These are phyloP conservation scores for Cheumatopsyche charites DNA, from an alignment of 1,140 invertebrate genomes.

Conservation along the genomic window DNA sequence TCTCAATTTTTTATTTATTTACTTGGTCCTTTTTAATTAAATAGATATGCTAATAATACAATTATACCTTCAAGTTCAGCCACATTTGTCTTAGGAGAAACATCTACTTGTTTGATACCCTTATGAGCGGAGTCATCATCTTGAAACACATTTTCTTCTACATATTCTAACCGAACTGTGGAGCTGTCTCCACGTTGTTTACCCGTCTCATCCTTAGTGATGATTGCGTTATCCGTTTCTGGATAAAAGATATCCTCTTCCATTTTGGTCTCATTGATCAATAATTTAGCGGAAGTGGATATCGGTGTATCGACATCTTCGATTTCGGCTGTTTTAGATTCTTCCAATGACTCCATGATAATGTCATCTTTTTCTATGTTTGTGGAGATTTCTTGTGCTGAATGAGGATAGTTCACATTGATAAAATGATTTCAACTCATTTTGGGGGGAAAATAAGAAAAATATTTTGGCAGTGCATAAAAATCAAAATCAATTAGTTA, in stretches of 20 bases:
- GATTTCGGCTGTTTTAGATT: conserved; percentile 50
- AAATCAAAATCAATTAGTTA: conserved; percentile 29
- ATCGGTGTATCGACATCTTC: conserved; percentile 48
- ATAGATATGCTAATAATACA: background rate
- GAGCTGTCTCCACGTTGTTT: conserved; percentile 33
- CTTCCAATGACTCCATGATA: conserved; percentile 53
- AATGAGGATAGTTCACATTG: conserved; percentile 50
- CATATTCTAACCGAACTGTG: conserved; percentile 41
- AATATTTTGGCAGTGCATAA: conserved; percentile 25
- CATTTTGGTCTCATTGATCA: conserved; percentile 53
- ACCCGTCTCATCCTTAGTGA: conserved; percentile 29
- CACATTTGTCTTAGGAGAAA: conserved; percentile 50
- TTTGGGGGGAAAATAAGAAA: conserved; percentile 2
- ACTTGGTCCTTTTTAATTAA: background rate
- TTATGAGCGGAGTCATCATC: conserved; percentile 49
- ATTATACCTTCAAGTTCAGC: conserved; percentile 58
- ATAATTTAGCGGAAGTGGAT: conserved; percentile 50
- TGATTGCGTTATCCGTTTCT: conserved; percentile 33
- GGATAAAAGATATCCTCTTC: conserved; percentile 50
- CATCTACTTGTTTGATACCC: conserved; percentile 52
- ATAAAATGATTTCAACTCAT: conserved; percentile 5
- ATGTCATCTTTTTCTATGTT: conserved; percentile 57
- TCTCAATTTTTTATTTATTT: background rate
- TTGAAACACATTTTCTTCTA: conserved; percentile 41
- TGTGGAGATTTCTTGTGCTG: conserved; percentile 61